Evolutionary conservation across 2,888 invertebrate species (phyloP).

Genomic region (Eupsilia transversa): DNA sequence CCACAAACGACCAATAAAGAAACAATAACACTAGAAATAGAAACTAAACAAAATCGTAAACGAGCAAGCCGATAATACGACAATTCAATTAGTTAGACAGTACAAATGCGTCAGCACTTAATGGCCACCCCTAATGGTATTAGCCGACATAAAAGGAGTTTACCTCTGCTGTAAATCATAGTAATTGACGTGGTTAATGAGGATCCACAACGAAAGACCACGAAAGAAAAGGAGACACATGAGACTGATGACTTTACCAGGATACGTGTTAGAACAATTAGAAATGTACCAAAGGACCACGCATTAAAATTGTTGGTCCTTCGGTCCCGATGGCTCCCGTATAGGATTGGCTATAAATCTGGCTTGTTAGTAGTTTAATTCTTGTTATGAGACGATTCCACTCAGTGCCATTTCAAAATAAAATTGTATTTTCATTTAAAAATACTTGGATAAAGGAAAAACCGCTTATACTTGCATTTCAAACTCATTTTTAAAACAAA

Average conservation of each 20-base stretch:
- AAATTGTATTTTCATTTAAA: background rate
- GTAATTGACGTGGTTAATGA: conserved; percentile 30
- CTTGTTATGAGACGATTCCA: background rate
- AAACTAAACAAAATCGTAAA: conserved; percentile 41
- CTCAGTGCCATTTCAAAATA: background rate
- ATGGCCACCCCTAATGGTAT: conserved; percentile 48
- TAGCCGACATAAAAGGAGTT: conserved; percentile 48
- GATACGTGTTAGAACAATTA: background rate
- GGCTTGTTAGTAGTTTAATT: background rate
- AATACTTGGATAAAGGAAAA: background rate
- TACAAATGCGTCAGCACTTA: conserved; percentile 45
- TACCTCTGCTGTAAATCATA: conserved; percentile 36
- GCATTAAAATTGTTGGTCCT: background rate
- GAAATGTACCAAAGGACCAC: conserved; percentile 6
- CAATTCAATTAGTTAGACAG: conserved; percentile 58
- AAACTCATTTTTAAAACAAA: conserved; percentile 12
- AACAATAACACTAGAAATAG: conserved; percentile 20
- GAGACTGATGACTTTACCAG: conserved; percentile 1
- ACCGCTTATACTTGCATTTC: background rate
- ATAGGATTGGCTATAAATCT: no score
- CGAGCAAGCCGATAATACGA: conserved; percentile 38
- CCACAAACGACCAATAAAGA: conserved; percentile 19
- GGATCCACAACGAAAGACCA: conserved; percentile 1
- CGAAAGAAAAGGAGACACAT: background rate
- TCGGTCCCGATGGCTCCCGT: background rate